phyloP scores from a whole-genome alignment of 2,888 invertebrate genomes.

The Lochmaea crataegi region DNA sequence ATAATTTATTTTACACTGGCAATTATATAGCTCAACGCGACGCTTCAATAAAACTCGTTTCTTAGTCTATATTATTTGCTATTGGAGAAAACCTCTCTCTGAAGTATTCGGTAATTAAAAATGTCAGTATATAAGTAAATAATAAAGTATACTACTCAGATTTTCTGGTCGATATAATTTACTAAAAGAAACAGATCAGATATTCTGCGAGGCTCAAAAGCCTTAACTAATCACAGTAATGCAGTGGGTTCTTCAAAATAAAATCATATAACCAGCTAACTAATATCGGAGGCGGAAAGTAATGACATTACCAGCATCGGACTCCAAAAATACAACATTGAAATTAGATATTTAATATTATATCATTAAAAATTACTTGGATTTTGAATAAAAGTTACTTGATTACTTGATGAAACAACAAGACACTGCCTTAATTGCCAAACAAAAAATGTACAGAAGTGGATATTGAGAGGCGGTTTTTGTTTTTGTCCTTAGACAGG shows the following conservation, averaged over 20 bases:
- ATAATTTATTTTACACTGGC: no score
- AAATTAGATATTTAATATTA: no score
- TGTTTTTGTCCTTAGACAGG: no score
- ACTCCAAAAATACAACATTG: not conserved
- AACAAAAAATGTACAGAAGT: no score
- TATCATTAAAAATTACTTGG: no score
- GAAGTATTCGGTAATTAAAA: slow-evolving; percentile 2
- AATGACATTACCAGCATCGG: not conserved
- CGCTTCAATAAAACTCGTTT: no score
- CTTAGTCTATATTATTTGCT: not conserved
- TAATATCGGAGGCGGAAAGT: slow-evolving; percentile 3
- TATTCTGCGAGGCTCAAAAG: slow-evolving; percentile 7
- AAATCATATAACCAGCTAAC: slow-evolving; percentile 12
- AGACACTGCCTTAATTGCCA: no score
- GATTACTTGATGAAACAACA: no score
- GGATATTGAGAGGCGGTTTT: no score
- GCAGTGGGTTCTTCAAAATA: slow-evolving; percentile 11
- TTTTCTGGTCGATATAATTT: slow-evolving; percentile 10
- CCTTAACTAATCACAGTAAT: slow-evolving; percentile 16
- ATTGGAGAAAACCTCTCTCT: not conserved
- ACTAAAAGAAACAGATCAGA: slow-evolving; percentile 15
- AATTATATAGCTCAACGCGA: no score
- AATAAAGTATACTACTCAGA: slow-evolving; percentile 5
- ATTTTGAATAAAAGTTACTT: no score
- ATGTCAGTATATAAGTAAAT: not conserved